Evolutionary conservation across 2,113 vertebrate genomes (phyloP).

Genomic region (Neodontobutis hainanensis): DNA sequence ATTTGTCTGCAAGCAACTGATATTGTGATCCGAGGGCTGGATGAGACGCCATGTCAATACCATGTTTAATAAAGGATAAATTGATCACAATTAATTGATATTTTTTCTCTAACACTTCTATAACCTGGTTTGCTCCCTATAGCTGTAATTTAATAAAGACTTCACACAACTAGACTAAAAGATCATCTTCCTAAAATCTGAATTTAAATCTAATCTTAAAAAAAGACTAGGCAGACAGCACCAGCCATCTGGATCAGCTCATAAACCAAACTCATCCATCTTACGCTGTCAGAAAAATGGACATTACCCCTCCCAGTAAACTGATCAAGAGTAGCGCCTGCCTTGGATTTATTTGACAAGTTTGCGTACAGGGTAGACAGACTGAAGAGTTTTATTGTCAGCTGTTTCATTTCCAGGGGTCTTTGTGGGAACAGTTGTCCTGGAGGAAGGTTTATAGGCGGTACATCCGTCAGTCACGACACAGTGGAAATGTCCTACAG

Average conservation of each 20-base stretch:
- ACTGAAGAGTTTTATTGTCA: constrained; percentile 60
- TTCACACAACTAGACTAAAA: neutral
- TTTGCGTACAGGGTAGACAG: constrained; percentile 45
- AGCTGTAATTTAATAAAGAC: neutral
- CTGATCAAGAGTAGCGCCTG: constrained; percentile 28
- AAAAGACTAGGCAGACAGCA: constrained; percentile 26
- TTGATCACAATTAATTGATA: too few species aligned
- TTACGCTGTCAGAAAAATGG: constrained; percentile 51
- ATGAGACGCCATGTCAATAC: too few species aligned
- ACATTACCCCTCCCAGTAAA: constrained; percentile 50
- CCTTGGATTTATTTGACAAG: constrained; percentile 68
- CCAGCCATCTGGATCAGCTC: constrained; percentile 46
- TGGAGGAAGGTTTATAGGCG: constrained; percentile 38
- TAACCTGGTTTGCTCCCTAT: too few species aligned
- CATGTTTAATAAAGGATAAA: too few species aligned
- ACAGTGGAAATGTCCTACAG: neutral
- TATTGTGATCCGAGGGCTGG: too few species aligned
- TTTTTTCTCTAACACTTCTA: too few species aligned
- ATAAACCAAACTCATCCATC: constrained; percentile 51
- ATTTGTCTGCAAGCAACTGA: too few species aligned
- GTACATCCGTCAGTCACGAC: constrained; percentile 42
- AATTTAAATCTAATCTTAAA: constrained; percentile 54
- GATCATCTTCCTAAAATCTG: constrained; percentile 14
- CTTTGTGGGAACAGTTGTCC: constrained; percentile 54
- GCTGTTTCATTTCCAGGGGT: constrained; percentile 63